A percentile compares a stretch with the other conserved stretches of the same genome.
phyloP scores from a whole-genome alignment of 2,888 invertebrate species.

The Notocelia uddmanniana region DNA sequence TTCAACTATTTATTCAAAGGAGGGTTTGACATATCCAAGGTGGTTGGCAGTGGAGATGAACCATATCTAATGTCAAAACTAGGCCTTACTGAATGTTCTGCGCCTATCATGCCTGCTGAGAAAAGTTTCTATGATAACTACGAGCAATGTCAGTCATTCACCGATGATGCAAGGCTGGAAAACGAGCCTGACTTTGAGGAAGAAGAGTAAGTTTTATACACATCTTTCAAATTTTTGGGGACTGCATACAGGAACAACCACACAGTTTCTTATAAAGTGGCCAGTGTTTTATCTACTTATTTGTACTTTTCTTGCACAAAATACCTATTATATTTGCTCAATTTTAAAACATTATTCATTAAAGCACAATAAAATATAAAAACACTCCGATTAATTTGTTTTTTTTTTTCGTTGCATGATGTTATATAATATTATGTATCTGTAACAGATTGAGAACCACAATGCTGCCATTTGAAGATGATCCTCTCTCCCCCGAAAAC shows the following conservation, averaged over 20 bases:
- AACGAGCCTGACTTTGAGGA: constrained; percentile 55
- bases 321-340: too few species aligned
- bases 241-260: background rate
- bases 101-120: constrained; percentile 68
- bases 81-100: constrained; percentile 67
- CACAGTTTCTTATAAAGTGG: background rate
- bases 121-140: constrained; percentile 71
- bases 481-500: constrained; percentile 83
- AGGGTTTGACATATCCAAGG: constrained; percentile 66
- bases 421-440: background rate
- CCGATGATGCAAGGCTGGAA: constrained; percentile 60
- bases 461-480: constrained; percentile 78
- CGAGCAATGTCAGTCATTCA: constrained; percentile 69
- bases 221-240: too few species aligned
- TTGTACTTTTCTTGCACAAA: too few species aligned
- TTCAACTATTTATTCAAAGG: constrained; percentile 72
- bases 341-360: too few species aligned
- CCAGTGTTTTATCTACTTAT: too few species aligned
- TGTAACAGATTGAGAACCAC: constrained; percentile 74
- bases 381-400: too few species aligned
- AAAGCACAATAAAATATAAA: too few species aligned
- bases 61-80: constrained; percentile 63
- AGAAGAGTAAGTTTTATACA: constrained; percentile 55
- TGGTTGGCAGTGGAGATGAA: constrained; percentile 61
- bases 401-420: too few species aligned